A percentile compares a stretch with the other conserved stretches of the same genome.
Conservation (phyloP, 2,113 vertebrate species). For the Corynorhinus townsendii region DNA sequence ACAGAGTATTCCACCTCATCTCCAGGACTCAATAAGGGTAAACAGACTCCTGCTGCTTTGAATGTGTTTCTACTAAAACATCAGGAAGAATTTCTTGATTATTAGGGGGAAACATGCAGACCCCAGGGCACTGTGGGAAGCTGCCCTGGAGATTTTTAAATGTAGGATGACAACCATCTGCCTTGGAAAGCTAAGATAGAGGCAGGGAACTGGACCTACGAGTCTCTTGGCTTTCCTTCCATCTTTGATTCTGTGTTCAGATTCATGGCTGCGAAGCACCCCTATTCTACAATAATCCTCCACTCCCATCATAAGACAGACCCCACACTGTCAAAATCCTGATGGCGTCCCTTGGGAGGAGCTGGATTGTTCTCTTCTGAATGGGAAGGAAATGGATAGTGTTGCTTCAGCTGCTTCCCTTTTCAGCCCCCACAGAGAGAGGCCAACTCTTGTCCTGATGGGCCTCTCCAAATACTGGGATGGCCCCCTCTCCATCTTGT, state of each 20-base stretch:
- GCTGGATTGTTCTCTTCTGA: conserved; percentile 58
- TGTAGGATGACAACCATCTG: conserved; percentile 65
- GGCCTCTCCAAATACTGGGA: conserved; percentile 12
- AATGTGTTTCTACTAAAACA: neutral
- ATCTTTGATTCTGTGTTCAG: conserved; percentile 52
- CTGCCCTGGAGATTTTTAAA: conserved; percentile 57
- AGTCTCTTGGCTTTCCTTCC: conserved; percentile 61
- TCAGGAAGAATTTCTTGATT: conserved; percentile 49
- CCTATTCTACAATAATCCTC: conserved; percentile 26
- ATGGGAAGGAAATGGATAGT: conserved; percentile 60
- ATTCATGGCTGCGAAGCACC: neutral
- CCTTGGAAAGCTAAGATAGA: conserved; percentile 58
- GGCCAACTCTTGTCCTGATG: conserved; percentile 41
- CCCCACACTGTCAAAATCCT: conserved; percentile 54
- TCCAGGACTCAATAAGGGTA: neutral
- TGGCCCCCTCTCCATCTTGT: conserved; percentile 44
- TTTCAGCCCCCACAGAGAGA: conserved; percentile 60
- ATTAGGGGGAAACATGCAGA: neutral
- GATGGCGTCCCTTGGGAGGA: conserved; percentile 54
- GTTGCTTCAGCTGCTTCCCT: conserved; percentile 73
- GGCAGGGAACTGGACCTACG: conserved; percentile 56
- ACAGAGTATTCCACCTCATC: neutral
- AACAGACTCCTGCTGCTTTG: neutral
- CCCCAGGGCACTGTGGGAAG: conserved; percentile 30
- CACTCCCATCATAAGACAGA: conserved; percentile 65